Evolutionary conservation across 2,888 invertebrate species (phyloP), one percentile per base, ranked within the genome.

Genomic region (Psococerastis gibbosa): DNA sequence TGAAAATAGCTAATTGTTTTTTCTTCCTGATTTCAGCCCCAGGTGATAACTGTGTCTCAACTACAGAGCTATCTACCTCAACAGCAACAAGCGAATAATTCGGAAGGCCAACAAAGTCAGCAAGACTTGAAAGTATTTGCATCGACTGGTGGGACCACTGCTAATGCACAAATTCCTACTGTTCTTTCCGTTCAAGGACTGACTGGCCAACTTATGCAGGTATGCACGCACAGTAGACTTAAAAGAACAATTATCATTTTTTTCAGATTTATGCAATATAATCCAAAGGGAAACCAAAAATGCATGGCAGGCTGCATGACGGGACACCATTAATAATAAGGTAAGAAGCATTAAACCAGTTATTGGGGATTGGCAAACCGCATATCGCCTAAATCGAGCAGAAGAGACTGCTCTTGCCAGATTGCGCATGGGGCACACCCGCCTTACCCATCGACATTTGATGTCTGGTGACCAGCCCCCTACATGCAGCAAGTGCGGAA

Each of bases 121-220:
- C 47, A 50, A 32, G 47, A 49, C 47, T 46, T 51, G 23, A 50
- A 48, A 22, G 33, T 42, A n/a, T 38, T 42, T 27, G 32, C 46
- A 17, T 22, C 44, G 17, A 41, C 41, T 23, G 35, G 42, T 33
- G 43, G 35, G 35, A 33, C 44, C 20, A 44, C 33, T 35, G 22
- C 32, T 13, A 34, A 43, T 9, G 20, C 41, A 33, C 41, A 44
- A 23, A 22, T 44, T 31, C 56, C 57, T 3, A 55, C 54, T n/a
- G 56, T 57, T n/a, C 64, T 66, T 32, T 63, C 65, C 6, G 62
- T 67, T 43, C 66, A 66, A 49, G 66, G 65, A 18, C 52, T 68
- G 44, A 66, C 66, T 1, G 67, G 66, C 43, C 69, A 70, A 53
- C 63, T 67, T 51, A 54, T 70, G 42, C 69, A 67, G 56, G 66